A percentile compares a stretch with the other conserved stretches of the same genome.
Conservation (phyloP, 1,140 invertebrate genomes). For the Pseudomyrmex flavicornis region DNA sequence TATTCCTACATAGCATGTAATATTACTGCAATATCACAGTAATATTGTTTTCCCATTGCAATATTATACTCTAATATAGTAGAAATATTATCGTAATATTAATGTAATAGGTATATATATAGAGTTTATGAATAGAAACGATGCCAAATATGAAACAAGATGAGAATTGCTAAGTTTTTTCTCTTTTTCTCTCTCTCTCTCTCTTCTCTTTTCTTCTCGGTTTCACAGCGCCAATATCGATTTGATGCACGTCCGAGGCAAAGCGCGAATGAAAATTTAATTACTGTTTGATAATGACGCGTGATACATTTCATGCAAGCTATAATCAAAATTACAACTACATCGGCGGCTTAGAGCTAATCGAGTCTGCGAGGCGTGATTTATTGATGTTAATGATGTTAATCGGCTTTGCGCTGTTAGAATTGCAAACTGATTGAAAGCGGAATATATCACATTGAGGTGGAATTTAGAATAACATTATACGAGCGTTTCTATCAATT, state of each 20-base stretch:
- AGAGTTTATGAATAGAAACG: conserved; percentile 44
- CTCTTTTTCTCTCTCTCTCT: too few relatives aligned
- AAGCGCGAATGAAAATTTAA: conserved; percentile 32
- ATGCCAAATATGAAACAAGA: not conserved
- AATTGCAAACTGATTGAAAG: not conserved
- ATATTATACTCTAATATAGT: too few relatives aligned
- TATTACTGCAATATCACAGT: too few relatives aligned
- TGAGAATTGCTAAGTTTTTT: conserved; percentile 2
- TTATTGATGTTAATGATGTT: conserved; percentile 39
- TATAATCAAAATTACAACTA: conserved; percentile 37
- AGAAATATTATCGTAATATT: too few relatives aligned
- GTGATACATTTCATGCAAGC: not conserved
- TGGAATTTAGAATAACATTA: not conserved
- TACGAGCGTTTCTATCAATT: too few relatives aligned
- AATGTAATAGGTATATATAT: too few relatives aligned
- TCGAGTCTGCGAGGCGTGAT: conserved; percentile 1
- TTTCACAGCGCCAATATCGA: conserved; percentile 8
- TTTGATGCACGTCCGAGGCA: not conserved
- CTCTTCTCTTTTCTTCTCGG: too few relatives aligned
- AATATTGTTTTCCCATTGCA: too few relatives aligned
- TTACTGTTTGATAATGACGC: not conserved
- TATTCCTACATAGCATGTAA: too few relatives aligned
- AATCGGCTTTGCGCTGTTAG: not conserved
- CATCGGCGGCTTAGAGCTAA: conserved; percentile 30
- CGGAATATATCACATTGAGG: not conserved